Percentiles rank a stretch among this genome's conserved stretches.
Evolutionary conservation across 2,113 vertebrate genomes (phyloP).

Genomic region (Murina feae): DNA sequence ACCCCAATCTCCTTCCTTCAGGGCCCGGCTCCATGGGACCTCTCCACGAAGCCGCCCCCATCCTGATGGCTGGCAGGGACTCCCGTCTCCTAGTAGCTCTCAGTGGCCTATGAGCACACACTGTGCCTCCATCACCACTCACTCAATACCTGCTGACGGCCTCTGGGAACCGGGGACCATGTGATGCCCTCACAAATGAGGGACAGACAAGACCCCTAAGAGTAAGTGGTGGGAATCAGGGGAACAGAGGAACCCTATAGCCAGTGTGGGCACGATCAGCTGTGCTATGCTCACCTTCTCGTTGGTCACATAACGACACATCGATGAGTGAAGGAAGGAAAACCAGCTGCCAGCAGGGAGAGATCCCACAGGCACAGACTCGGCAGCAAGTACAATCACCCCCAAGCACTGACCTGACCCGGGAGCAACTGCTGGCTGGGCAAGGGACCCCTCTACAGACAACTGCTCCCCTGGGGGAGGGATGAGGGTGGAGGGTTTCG

Average conservation of each 20-base stretch:
- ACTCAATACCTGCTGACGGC: neutral
- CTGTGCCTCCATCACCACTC: neutral
- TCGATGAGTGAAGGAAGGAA: neutral
- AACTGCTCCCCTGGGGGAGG: constrained; percentile 59
- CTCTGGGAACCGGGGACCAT: neutral
- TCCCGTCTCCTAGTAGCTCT: neutral
- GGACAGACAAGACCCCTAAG: neutral
- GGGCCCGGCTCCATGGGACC: neutral
- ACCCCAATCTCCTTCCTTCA: neutral
- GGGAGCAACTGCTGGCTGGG: constrained; percentile 67
- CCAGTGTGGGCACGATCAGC: neutral
- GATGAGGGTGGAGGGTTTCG: constrained; percentile 74
- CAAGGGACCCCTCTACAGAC: rapidly evolving
- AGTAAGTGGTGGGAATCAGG: neutral
- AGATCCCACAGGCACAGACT: neutral
- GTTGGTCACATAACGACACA: neutral
- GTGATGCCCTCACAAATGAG: neutral
- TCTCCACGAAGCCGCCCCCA: neutral
- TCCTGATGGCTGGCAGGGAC: rapidly evolving
- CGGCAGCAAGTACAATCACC: neutral
- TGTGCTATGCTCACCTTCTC: neutral
- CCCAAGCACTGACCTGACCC: constrained; percentile 76
- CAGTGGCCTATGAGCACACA: neutral
- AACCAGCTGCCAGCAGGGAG: neutral
- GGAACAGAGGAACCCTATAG: neutral